Percentiles rank a stretch among this genome's conserved stretches.
These are phyloP conservation scores for Hexactinellida sp. DNA, from an alignment of 37 sponge, comb jelly and placozoan species.

Conservation along the genomic window DNA sequence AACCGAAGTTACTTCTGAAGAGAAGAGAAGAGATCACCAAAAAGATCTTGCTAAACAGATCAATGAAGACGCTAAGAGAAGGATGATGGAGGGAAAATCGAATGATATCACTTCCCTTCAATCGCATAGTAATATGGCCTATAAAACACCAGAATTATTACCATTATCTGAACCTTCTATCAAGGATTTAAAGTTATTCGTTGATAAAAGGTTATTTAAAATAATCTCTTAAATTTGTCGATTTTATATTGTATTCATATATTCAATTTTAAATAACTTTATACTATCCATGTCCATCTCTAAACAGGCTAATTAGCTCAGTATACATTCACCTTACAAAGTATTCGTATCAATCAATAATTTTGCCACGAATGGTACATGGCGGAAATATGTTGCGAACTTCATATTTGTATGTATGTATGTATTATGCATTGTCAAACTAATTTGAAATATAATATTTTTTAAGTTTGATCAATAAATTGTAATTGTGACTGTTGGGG, in stretches of 20 bases:
- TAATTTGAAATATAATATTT: too few species aligned
- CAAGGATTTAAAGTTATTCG: slow-evolving; percentile 64
- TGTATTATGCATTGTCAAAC: too few species aligned
- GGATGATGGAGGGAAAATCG: slow-evolving; percentile 14
- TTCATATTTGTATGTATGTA: too few species aligned
- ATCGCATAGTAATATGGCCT: slow-evolving; percentile 56
- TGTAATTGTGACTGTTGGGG: too few species aligned
- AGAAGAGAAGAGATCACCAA: slow-evolving; percentile 75
- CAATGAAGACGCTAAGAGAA: slow-evolving; percentile 74
- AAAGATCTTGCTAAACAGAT: slow-evolving; percentile 56
- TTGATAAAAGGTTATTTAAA: slow-evolving; percentile 39
- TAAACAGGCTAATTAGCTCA: too few species aligned
- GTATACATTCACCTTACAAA: too few species aligned
- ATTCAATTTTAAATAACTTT: too few species aligned
- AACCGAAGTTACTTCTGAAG: slow-evolving; percentile 60
- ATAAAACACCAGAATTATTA: slow-evolving; percentile 58
- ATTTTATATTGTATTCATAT: slow-evolving; percentile 19
- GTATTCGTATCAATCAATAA: too few species aligned
- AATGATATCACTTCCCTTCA: not conserved
- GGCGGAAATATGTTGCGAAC: too few species aligned
- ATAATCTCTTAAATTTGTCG: slow-evolving; percentile 9
- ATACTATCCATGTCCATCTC: too few species aligned
- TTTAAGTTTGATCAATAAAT: too few species aligned
- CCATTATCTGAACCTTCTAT: slow-evolving; percentile 75
- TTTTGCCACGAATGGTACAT: too few species aligned